Conservation (phyloP, 35 echinoderm and acorn worm genomes). For the Heliocidaris tuberculata region DNA sequence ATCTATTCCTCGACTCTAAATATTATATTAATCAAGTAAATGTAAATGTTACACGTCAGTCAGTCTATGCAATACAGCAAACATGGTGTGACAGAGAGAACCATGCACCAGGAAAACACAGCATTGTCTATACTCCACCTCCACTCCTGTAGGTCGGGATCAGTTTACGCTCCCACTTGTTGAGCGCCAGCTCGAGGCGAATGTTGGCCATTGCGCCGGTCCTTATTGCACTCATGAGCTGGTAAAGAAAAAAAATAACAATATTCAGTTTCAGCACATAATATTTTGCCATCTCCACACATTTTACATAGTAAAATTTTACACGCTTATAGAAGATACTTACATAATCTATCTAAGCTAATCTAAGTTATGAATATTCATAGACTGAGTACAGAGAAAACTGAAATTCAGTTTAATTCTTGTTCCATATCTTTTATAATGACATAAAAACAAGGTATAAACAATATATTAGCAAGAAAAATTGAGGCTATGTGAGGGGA, state of each 20-base stretch:
- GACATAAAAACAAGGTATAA: too few relatives aligned
- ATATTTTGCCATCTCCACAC: too few relatives aligned
- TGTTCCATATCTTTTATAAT: too few relatives aligned
- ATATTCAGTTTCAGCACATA: neutral
- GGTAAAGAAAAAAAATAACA: constrained; percentile 32
- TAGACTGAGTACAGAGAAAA: too few relatives aligned
- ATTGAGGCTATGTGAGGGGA: too few relatives aligned
- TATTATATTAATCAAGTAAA: neutral
- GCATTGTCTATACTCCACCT: constrained; percentile 79
- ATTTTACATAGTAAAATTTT: too few relatives aligned
- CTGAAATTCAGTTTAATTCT: too few relatives aligned
- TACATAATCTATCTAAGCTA: too few relatives aligned
- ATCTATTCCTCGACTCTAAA: neutral
- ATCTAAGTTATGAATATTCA: too few relatives aligned
- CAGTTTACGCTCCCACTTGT: constrained; percentile 67
- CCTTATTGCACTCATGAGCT: constrained; percentile 98
- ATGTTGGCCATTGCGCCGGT: constrained; percentile 92
- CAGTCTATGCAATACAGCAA: neutral
- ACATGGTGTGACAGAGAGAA: neutral
- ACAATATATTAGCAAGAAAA: too few relatives aligned
- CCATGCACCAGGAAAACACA: neutral
- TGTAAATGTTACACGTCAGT: neutral
- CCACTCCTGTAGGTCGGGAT: constrained; percentile 82
- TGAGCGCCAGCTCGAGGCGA: constrained; percentile 86
- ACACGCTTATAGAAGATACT: too few relatives aligned